A percentile compares a stretch with the other conserved stretches of the same genome.
phyloP scores from a whole-genome alignment of 2,113 vertebrate genomes.

The Oreotragus oreotragus region DNA sequence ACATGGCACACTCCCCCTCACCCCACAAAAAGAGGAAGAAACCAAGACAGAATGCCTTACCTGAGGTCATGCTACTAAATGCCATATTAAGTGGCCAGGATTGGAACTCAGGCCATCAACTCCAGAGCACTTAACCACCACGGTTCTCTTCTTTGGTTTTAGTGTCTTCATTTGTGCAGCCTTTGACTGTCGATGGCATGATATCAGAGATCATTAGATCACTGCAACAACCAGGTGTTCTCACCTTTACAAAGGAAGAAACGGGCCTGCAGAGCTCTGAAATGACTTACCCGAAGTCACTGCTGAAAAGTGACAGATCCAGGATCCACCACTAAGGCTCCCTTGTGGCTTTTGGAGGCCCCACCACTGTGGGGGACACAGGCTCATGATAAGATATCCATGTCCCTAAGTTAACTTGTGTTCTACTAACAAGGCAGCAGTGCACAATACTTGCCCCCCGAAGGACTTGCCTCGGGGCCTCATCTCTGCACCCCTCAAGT shows the following conservation, averaged over 20 bases:
- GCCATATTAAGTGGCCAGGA: background rate
- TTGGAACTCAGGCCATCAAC: background rate
- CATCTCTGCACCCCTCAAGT: background rate
- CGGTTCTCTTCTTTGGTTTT: background rate
- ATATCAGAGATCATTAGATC: background rate
- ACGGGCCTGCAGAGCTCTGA: background rate
- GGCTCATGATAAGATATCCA: background rate
- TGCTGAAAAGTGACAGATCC: background rate
- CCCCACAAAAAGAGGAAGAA: background rate
- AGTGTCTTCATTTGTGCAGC: background rate
- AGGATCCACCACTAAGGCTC: background rate
- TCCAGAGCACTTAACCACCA: background rate
- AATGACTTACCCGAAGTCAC: background rate
- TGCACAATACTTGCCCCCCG: background rate
- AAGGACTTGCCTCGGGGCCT: background rate
- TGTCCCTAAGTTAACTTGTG: background rate
- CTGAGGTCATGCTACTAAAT: background rate
- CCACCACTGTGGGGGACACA: background rate
- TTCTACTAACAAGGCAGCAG: background rate
- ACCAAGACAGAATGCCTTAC: background rate
- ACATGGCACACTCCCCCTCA: background rate
- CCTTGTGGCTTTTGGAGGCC: background rate
- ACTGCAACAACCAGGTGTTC: background rate
- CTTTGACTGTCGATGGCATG: background rate
- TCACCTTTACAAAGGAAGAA: background rate